Evolutionary conservation across 2,113 vertebrate genomes (phyloP), one percentile per base, ranked within the genome.

Genomic region (Murina feae): DNA sequence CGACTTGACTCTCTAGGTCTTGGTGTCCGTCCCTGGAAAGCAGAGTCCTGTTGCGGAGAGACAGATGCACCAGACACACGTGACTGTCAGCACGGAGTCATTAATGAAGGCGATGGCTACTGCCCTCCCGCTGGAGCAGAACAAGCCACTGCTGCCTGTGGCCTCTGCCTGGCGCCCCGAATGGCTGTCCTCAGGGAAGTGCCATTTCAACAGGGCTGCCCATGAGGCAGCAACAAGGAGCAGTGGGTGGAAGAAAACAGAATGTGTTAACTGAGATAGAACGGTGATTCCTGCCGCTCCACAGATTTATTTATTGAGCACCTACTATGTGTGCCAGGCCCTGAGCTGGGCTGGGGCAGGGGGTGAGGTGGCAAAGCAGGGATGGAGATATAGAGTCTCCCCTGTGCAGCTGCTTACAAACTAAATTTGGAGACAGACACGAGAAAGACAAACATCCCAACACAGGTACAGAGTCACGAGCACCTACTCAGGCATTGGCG

Each of bases 201-300:
- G 79, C 68, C 21, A 75, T 83, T 55, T 60, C 58, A 21, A 44
- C 21, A n/a, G 51, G 2, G 25, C 2, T 1, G 53, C 8, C 44
- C 53, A 4, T 44, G 13, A n/a, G 55, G 63, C 53, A 71, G 69
- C n/a, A 7, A 37, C 18, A 5, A 32, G 80, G 63, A 58, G 80
- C 35, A 6, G n/a, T 0, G 39, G 30, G 35, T 2, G 4, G 69
- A n/a, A 49, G 53, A 20, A 68, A 16, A 49, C 0, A 32, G 82
- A 12, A 0, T 4, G 3, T 4, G 39, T 44, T 53, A 3, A 25
- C 55, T 0, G 0, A 0, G n/a, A 37, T 4, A 11, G 51, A 37
- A 32, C 10, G 23, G 0, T 2, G 30, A 13, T 35, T 32, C 25
- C 39, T 11, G 20, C 28, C 0, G 11, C 4, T 9, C 60, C 75